Conservation (phyloP, 2,888 invertebrate genomes). For the Barypeithes pellucidus region DNA sequence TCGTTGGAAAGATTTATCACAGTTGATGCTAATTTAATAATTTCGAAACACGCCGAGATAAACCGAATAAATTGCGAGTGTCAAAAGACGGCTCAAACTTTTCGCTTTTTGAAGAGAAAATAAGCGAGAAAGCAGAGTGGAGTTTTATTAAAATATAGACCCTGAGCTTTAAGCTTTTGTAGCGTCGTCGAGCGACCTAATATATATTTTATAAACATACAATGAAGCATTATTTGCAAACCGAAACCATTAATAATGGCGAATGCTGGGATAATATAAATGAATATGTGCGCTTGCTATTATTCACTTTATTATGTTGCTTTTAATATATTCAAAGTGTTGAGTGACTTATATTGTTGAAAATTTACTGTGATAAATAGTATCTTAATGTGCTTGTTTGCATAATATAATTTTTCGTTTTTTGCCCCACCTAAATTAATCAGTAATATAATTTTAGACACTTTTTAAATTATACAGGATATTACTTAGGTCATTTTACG, state of each 20-base stretch:
- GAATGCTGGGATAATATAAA: constrained; percentile 48
- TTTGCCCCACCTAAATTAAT: no score
- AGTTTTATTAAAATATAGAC: constrained; percentile 51
- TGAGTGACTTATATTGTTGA: constrained; percentile 16
- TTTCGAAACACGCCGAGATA: constrained; percentile 55
- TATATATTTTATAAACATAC: constrained; percentile 55
- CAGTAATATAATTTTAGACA: no score
- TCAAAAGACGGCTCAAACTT: constrained; percentile 49
- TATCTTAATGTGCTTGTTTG: constrained; percentile 15
- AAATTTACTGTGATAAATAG: background rate
- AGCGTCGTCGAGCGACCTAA: constrained; percentile 48
- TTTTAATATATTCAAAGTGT: constrained; percentile 16
- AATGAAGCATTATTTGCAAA: constrained; percentile 57
- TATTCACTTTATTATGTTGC: constrained; percentile 8
- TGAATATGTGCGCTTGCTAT: constrained; percentile 24
- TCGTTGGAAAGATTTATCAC: constrained; percentile 57
- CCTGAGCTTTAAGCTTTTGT: constrained; percentile 50
- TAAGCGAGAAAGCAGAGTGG: constrained; percentile 48
- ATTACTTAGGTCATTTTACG: no score
- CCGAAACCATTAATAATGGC: constrained; percentile 56
- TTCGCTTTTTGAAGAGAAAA: constrained; percentile 47
- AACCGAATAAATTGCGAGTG: constrained; percentile 57
- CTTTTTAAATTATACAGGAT: no score
- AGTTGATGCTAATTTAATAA: constrained; percentile 57
- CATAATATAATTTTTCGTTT: constrained; percentile 1